Base-by-base conservation (phyloP, 2,113 vertebrate species). In the Limnothrissa miodon region DNA sequence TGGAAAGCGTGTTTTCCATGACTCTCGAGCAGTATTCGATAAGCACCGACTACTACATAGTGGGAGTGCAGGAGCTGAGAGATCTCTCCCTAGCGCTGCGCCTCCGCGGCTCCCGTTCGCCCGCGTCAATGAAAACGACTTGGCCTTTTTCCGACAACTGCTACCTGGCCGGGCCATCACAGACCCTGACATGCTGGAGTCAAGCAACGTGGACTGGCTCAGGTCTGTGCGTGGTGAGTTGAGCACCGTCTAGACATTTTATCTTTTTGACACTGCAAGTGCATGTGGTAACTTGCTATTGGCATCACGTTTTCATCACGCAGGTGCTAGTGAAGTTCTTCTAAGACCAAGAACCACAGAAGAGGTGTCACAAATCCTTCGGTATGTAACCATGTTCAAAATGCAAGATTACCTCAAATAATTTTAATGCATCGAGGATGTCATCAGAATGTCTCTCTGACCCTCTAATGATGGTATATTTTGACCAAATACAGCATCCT, bases 181-280 rank as follows among this genome's bases (percentile, higher is more conserved):
- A 0, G 91, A 96, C n/a, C 92, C 94, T 0, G 95, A 95, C 45
- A 92, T 96, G 29, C 39, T 98, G 86, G 90, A 92, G 85, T 81
- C 90, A 0, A 92, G 86, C 45, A 99, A 99, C 0, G 93, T 96
- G 85, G 98, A 99, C 91, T 99, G 98, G 98, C 92, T 99, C 21
- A 93, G 90, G 39, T 93, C 95, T 0, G 91, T 97, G 36, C 93
- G 92, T 92, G 98, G 98, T 99, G 78, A 88, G 81, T 79, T 15
- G n/a, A 33, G 51, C 23, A 56, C 21, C 19, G 51, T 23, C 21
- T 19, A 23, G 51, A 56, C 19, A 7, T 15, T 9, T 53, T 17
- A 5, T 21, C 17, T 53, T 21, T 53, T 42, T 42, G 42, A 42
- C 42, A 53, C 1, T 13, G 13, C 46, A 48, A 15, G 46, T n/a